Conservation (phyloP, 2,888 invertebrate genomes). For the Homarus gammarus region DNA sequence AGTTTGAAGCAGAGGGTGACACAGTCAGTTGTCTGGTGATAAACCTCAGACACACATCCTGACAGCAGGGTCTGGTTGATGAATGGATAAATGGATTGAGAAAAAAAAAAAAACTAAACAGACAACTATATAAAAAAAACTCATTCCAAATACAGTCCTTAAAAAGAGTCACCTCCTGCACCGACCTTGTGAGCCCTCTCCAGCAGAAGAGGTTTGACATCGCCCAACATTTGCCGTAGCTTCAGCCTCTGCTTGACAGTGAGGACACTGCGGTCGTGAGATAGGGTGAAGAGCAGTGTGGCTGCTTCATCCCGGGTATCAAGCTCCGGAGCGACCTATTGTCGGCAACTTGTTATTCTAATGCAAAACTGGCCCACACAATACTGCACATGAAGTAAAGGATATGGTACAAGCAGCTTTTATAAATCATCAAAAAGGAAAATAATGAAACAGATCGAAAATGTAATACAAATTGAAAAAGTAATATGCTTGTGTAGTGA, state of each 20-base stretch:
- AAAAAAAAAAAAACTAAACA: no score
- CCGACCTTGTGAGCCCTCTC: constrained; percentile 73
- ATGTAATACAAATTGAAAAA: neutral
- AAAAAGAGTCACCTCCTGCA: no score
- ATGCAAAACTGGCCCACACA: no score
- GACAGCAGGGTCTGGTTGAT: no score
- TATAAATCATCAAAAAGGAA: neutral
- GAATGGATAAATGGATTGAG: no score
- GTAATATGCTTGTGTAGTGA: neutral
- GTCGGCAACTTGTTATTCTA: neutral
- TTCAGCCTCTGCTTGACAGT: constrained; percentile 49
- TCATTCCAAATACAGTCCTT: no score
- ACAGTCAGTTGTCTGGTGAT: no score
- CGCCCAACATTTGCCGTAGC: constrained; percentile 64
- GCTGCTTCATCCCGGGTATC: constrained; percentile 74
- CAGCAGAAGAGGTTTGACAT: constrained; percentile 61
- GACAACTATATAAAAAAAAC: no score
- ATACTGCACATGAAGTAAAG: no score
- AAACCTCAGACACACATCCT: no score
- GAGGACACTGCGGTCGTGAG: constrained; percentile 43
- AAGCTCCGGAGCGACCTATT: constrained; percentile 67
- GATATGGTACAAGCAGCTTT: no score
- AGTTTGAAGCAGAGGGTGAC: no score
- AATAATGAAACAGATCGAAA: neutral
- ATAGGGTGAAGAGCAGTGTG: constrained; percentile 58